Evolutionary conservation across 2,797 vertebrate genomes (phyloP), one percentile per base, ranked within the genome.

Genomic region (Poecilia wingei): DNA sequence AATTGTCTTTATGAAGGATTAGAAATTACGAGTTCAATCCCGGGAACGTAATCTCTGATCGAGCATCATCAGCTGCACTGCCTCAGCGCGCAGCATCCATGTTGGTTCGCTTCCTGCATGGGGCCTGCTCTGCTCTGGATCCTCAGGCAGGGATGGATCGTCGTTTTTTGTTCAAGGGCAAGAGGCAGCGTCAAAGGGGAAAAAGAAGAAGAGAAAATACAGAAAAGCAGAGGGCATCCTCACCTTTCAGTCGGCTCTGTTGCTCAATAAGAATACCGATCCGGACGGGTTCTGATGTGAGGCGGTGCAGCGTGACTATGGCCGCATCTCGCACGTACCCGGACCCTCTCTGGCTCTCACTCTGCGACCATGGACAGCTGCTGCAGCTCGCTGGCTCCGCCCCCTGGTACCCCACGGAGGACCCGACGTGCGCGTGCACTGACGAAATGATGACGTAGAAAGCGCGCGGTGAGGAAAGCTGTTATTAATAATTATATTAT

Each of bases 61-160:
- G 61, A 80, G 84, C 89, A 89, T 83, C 92, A 87, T 51, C 92
- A 89, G 72, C 88, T 81, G 86, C 92, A 86, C 82, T 87, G 91
- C 88, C 86, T 84, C 90, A 90, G 89, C 87, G 91, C 93, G 80
- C 93, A 95, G 94, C 95, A 95, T 96, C 96, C 95, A 96, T 96
- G 92, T 96, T 96, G 94, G 89, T 91, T 93, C 78, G 92, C 87
- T 89, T 87, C 89, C 89, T 36, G 49, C 49, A 22, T 51, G 28
- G 28, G 93, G 93, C 94, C 94, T 94, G 84, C 18, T 89, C 89
- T 76, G 81, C 88, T 89, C 89, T 76, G 81, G 88, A 89, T 89
- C 88, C 87, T 76, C 7, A 89, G 61, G 68, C 81, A 84, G 77
- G 83, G 84, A 91, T 87, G 86, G 80, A 79, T 87, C 86, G 86